Conservation (phyloP, 2,888 invertebrate genomes). For the Cataglyphis livida region DNA sequence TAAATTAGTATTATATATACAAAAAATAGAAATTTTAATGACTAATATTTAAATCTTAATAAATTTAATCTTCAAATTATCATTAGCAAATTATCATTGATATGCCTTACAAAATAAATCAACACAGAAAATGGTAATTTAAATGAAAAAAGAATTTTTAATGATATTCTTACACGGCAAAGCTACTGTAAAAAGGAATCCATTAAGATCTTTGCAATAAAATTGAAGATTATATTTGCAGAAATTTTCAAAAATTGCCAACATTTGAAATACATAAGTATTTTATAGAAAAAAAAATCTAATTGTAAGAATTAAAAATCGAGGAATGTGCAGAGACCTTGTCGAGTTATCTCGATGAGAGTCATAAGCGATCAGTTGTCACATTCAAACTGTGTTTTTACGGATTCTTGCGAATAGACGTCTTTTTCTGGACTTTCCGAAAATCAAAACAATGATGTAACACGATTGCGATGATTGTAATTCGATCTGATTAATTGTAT, state of each 20-base stretch:
- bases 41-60: neutral
- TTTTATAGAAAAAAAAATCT: neutral
- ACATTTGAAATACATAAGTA: neutral
- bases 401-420: neutral
- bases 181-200: neutral
- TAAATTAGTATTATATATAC: neutral
- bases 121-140: neutral
- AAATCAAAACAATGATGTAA: neutral
- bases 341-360: slow-evolving; percentile 11
- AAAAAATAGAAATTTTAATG: neutral
- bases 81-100: no score
- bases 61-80: neutral
- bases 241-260: neutral
- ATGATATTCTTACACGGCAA: neutral
- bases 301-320: neutral
- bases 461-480: neutral
- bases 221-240: neutral
- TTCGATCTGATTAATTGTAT: neutral
- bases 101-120: neutral
- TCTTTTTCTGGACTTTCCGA: neutral
- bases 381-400: neutral
- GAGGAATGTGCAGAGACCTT: neutral
- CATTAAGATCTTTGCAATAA: neutral
- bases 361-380: neutral
- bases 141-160: neutral